phyloP scores from a whole-genome alignment of 2,888 invertebrate species.

The Smittia sp. region DNA sequence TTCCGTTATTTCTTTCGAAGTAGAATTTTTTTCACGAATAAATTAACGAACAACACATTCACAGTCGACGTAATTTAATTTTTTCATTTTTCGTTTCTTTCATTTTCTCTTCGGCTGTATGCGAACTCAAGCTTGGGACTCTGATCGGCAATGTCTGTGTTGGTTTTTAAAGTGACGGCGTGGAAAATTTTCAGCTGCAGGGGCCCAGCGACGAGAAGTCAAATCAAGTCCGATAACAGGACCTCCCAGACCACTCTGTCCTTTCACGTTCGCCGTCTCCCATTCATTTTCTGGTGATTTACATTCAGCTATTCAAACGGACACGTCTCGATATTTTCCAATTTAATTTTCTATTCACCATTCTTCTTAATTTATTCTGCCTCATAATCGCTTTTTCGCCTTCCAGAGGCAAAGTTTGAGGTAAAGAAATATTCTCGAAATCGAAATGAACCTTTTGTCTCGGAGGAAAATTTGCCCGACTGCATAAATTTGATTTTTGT shows the following conservation, averaged over 20 bases:
- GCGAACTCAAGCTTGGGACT: neutral
- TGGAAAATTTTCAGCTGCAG: constrained; percentile 4
- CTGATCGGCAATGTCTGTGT: constrained; percentile 4
- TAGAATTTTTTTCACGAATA: constrained; percentile 33
- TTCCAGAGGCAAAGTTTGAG: too few species aligned
- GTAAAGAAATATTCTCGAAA: neutral
- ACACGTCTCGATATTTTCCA: constrained; percentile 10
- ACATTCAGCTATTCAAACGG: constrained; percentile 16
- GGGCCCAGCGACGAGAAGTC: neutral
- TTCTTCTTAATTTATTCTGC: neutral
- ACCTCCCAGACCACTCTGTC: constrained; percentile 7
- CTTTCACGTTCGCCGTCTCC: neutral
- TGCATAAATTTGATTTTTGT: neutral
- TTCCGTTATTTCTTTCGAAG: constrained; percentile 40
- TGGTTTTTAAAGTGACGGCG: constrained; percentile 9
- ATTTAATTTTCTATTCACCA: neutral
- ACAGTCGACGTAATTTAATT: constrained; percentile 15
- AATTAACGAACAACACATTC: constrained; percentile 36
- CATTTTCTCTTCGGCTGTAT: constrained; percentile 5
- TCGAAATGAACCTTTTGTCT: neutral
- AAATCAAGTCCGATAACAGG: neutral
- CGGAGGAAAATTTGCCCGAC: neutral
- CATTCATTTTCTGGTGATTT: neutral
- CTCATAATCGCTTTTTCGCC: constrained; percentile 1
- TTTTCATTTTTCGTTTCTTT: constrained; percentile 23